Conservation (phyloP, 2,113 vertebrate genomes). For the Trogon surrucura region DNA sequence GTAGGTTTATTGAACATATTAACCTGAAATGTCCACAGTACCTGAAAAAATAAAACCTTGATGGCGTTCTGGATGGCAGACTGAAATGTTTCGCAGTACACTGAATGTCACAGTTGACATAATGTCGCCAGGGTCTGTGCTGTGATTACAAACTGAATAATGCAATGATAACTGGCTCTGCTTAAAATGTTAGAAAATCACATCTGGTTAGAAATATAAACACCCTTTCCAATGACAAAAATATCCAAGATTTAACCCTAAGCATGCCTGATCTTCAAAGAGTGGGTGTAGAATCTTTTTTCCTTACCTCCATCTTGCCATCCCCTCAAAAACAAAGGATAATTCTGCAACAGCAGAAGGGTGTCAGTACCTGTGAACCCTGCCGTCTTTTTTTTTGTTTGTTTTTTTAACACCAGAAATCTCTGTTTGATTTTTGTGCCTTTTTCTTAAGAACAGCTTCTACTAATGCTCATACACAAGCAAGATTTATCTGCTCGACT, state of each 20-base stretch:
- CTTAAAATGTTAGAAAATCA: not conserved
- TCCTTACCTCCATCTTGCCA: not conserved
- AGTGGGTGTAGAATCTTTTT: not conserved
- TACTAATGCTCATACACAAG: not conserved
- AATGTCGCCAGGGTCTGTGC: not conserved
- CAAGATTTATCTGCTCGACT: conserved; percentile 20
- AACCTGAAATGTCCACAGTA: not conserved
- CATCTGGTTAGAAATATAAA: not conserved
- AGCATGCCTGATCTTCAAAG: not conserved
- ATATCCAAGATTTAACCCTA: not conserved
- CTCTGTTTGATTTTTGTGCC: not conserved
- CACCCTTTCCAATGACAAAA: not conserved
- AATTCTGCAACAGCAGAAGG: not conserved
- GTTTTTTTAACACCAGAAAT: not conserved
- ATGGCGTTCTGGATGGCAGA: not conserved
- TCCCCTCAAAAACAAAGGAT: not conserved
- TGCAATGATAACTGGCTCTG: not conserved
- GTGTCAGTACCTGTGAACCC: not conserved
- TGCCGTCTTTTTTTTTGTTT: not conserved
- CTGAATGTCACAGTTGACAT: not conserved
- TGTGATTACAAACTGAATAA: conserved; percentile 11
- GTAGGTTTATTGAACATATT: not conserved
- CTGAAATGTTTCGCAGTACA: not conserved
- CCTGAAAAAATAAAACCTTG: not conserved
- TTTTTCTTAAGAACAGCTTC: not conserved